Evolutionary conservation across 1,140 invertebrate genomes (phyloP), one percentile per base, ranked within the genome.

Genomic region (Dendroctonus ponderosae): DNA sequence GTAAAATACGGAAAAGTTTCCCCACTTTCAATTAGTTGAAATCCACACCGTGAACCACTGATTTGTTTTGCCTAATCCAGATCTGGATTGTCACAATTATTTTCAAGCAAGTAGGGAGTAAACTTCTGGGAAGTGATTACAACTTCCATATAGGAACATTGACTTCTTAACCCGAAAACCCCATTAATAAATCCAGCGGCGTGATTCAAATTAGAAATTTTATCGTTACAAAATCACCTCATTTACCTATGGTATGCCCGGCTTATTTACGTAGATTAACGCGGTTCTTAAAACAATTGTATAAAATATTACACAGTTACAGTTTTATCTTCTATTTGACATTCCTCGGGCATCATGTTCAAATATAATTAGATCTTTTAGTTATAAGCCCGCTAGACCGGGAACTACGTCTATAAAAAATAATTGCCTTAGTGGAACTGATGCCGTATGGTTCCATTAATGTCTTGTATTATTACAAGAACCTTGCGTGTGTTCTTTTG

Each of bases 311-410:
- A 5, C 15, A 37, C 9, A 37, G 11, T 37, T 52, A 14, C 44
- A 46, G 8, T 59, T 44, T 59, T 59, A 59, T 59, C 57, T 59
- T 59, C 26, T 59, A 48, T 59, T 59, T 59, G 46, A 59, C 57
- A 59, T 59, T 59, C 57, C 57, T 46, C n/a, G 7, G 41, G 11
- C 9, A 14, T 59, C 11, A 59, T 48, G 57, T 59, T 44, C 46
- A 59, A 59, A 59, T 38, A 59, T 46, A 59, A 59, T 59, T 59
- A 59, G 40, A 59, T 46, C 42, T 59, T 46, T 46, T 56, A 40
- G 53, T 14, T 56, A 41, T 56, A 41, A 56, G 14, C 39, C 26
- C 39, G 26, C 50, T 52, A 12, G 53, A 56, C 53, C n/a, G 50
- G n/a, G 50, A 52, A 52, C n/a, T 52, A 37, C 50, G 50, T 26